Conservation (phyloP, 2,888 invertebrate genomes). For the Cryptocephalus moraei region DNA sequence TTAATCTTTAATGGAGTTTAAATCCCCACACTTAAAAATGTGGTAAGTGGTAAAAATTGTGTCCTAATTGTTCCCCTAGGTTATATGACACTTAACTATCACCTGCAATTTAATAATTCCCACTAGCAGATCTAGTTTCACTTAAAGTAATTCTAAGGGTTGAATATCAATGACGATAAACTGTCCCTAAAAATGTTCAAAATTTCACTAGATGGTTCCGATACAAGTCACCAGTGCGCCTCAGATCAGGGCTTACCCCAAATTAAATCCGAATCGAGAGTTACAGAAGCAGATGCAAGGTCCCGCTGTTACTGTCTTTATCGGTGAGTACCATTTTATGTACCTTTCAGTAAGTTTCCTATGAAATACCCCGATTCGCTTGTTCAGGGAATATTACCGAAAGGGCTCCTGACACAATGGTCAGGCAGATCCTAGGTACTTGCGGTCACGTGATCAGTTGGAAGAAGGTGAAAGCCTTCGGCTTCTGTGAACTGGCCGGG, state of each 20-base stretch:
- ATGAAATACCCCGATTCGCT: not conserved
- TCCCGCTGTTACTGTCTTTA: constrained; percentile 93
- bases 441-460: constrained; percentile 93
- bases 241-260: constrained; percentile 35
- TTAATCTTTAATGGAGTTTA: too few species aligned
- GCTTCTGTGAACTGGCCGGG: constrained; percentile 94
- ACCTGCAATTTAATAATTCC: too few species aligned
- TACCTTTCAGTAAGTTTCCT: not conserved
- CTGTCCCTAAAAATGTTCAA: not conserved
- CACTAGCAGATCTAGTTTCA: too few species aligned
- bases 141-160: not conserved
- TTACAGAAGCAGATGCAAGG: constrained; percentile 47
- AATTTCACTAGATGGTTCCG: constrained; percentile 43
- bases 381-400: constrained; percentile 76
- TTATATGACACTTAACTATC: too few species aligned
- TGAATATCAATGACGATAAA: constrained; percentile 1
- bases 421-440: constrained; percentile 80
- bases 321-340: constrained; percentile 50
- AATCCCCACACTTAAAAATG: too few species aligned
- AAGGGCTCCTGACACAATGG: constrained; percentile 89
- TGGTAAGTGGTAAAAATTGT: too few species aligned
- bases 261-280: constrained; percentile 34
- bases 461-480: constrained; percentile 97
- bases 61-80: too few species aligned
- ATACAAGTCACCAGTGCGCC: constrained; percentile 38